Conservation (phyloP, 2,888 invertebrate genomes). For the Ashinkailepas kermadecensis region DNA sequence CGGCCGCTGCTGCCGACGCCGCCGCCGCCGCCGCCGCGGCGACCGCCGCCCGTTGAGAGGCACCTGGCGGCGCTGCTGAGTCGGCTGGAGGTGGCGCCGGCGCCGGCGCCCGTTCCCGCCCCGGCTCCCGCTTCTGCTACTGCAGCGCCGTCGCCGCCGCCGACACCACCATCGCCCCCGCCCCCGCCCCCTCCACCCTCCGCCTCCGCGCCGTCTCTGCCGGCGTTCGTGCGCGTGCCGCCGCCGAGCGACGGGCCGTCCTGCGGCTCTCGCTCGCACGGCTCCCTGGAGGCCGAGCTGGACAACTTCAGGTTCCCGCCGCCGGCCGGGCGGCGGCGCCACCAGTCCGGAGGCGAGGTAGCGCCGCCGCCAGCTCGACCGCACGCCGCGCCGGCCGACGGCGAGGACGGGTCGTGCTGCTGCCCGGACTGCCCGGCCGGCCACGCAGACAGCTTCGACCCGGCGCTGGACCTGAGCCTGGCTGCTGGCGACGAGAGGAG, state of each 20-base stretch:
- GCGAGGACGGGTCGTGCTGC: background rate
- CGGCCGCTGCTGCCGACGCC: too few species aligned
- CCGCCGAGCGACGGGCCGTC: background rate
- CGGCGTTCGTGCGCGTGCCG: constrained; percentile 6
- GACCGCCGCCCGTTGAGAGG: background rate
- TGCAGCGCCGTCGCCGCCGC: too few species aligned
- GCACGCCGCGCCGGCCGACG: background rate
- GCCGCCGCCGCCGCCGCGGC: background rate
- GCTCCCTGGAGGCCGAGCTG: background rate
- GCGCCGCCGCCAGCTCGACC: background rate
- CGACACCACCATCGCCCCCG: too few species aligned
- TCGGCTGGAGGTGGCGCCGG: background rate
- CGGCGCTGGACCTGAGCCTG: background rate
- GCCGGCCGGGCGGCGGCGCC: background rate
- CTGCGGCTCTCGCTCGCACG: background rate
- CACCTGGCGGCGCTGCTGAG: background rate
- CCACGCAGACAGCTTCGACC: background rate
- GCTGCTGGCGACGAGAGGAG: background rate
- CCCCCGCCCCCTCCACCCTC: too few species aligned
- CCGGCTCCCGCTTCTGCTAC: too few species aligned
- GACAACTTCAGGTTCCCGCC: background rate
- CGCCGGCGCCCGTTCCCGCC: background rate
- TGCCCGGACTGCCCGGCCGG: background rate
- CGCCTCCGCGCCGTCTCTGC: background rate
- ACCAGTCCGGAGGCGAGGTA: background rate